Evolutionary conservation across 1,140 invertebrate genomes (phyloP).

Genomic region (Holcopasites calliopsidis): DNA sequence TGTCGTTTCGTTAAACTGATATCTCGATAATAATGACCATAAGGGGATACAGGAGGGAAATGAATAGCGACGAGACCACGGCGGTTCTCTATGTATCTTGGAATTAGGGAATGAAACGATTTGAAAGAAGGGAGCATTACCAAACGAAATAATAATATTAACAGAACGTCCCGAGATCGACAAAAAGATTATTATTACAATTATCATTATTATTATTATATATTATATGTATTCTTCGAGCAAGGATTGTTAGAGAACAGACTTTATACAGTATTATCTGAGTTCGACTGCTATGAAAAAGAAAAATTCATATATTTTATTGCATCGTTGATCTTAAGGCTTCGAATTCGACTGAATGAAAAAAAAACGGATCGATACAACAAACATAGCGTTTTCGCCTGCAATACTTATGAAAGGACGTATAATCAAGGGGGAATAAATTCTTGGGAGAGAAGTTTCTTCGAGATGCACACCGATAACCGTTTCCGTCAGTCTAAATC

Average conservation of each 20-base stretch:
- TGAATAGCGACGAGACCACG: conserved; percentile 14
- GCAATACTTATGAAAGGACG: neutral
- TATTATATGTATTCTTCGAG: conserved; percentile 24
- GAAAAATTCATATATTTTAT: conserved; percentile 42
- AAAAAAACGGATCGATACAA: neutral
- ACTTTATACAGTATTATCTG: conserved; percentile 45
- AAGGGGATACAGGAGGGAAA: neutral
- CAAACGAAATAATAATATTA: conserved; percentile 8
- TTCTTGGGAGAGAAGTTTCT: neutral
- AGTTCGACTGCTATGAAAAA: conserved; percentile 31
- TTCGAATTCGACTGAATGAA: conserved; percentile 40
- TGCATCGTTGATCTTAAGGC: conserved; percentile 46
- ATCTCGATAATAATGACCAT: neutral
- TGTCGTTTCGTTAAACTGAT: conserved; percentile 32
- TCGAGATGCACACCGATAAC: neutral
- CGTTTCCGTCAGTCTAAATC: conserved; percentile 21
- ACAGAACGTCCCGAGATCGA: conserved; percentile 19
- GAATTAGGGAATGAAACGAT: neutral
- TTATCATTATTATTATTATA: conserved; percentile 28
- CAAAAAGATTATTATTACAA: conserved; percentile 14
- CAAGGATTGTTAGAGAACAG: conserved; percentile 32
- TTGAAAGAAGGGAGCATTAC: neutral
- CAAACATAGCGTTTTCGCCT: conserved; percentile 5
- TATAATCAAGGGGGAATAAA: neutral
- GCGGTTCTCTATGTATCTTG: conserved; percentile 17